A percentile compares a stretch with the other conserved stretches of the same genome.
phyloP scores from a whole-genome alignment of 2,888 invertebrate species.

The Lasius platythorax region DNA sequence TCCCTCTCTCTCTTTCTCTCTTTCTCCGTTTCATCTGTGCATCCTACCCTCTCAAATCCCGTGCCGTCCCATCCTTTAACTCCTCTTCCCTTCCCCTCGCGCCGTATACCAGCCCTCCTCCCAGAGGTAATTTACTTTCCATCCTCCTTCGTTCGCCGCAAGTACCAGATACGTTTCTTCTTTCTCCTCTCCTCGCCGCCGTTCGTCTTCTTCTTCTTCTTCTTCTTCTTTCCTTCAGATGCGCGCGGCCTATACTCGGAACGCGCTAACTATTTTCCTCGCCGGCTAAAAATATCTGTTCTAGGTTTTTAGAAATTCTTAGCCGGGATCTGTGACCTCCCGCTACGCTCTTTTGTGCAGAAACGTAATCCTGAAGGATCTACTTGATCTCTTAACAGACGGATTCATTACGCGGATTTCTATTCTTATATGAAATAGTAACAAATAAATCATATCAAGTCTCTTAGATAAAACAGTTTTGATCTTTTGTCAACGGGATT shows the following conservation, averaged over 20 bases:
- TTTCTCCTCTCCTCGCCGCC: conserved; percentile 52
- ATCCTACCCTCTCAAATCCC: conserved; percentile 65
- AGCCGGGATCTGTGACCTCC: neutral
- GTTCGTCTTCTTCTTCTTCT: conserved; percentile 52
- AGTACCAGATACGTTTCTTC: conserved; percentile 67
- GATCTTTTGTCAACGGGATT: conserved; percentile 7
- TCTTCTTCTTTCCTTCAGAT: conserved; percentile 61
- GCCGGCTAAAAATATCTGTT: conserved; percentile 32
- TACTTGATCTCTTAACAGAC: conserved; percentile 32
- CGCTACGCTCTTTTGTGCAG: conserved; percentile 12
- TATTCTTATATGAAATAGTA: conserved; percentile 21
- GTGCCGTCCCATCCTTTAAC: conserved; percentile 69
- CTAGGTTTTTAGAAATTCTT: conserved; percentile 31
- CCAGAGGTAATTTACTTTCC: conserved; percentile 81
- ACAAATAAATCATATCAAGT: neutral
- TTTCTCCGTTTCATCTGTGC: conserved; percentile 26
- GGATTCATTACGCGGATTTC: conserved; percentile 17
- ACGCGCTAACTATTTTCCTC: conserved; percentile 63
- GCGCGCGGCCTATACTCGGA: conserved; percentile 62
- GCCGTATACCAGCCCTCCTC: conserved; percentile 69
- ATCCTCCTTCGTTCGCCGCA: conserved; percentile 73
- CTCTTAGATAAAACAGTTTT: neutral
- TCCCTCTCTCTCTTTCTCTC: conserved; percentile 19
- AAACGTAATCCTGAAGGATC: conserved; percentile 17
- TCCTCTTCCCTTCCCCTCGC: conserved; percentile 53